These are phyloP conservation scores for Torymus texanus DNA, from an alignment of 2,888 invertebrate genomes.

Conservation along the genomic window DNA sequence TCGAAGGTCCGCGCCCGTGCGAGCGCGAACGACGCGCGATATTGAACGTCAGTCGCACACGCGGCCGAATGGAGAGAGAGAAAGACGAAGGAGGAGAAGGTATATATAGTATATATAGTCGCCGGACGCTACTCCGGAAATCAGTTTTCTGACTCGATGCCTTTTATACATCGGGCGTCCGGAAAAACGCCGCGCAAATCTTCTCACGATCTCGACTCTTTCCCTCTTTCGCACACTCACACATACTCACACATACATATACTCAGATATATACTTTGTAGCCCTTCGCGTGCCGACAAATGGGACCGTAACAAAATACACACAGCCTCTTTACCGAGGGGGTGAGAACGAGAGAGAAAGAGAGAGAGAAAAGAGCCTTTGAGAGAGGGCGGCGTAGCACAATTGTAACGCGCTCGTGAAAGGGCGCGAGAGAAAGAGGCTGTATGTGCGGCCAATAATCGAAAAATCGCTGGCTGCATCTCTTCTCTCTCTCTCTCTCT, in stretches of 20 bases:
- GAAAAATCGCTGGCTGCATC: constrained; percentile 48
- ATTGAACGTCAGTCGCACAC: constrained; percentile 56
- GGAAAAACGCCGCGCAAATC: constrained; percentile 44
- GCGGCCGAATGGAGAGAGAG: constrained; percentile 12
- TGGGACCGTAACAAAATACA: constrained; percentile 60
- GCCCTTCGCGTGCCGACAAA: constrained; percentile 60
- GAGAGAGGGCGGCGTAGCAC: constrained; percentile 14
- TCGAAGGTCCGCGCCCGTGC: constrained; percentile 18
- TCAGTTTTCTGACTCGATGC: constrained; percentile 54
- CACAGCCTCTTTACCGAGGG: constrained; percentile 23
- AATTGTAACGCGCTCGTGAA: constrained; percentile 6
- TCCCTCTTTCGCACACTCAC: constrained; percentile 23
- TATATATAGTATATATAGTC: too few species aligned
- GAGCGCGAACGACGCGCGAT: constrained; percentile 18
- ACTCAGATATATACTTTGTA: too few species aligned
- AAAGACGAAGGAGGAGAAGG: too few species aligned
- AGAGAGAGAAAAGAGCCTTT: constrained; percentile 33
- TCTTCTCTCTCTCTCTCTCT: constrained; percentile 41
- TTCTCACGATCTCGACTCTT: constrained; percentile 51
- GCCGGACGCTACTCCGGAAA: constrained; percentile 48
- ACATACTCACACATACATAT: constrained; percentile 45
- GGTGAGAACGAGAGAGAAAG: constrained; percentile 13
- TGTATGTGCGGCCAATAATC: constrained; percentile 46
- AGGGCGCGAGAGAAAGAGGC: constrained; percentile 38
- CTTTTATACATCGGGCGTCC: background rate